Percentiles rank a stretch among this genome's conserved stretches.
phyloP scores from a whole-genome alignment of 1,140 invertebrate genomes.

The Adoxophyes honmai region DNA sequence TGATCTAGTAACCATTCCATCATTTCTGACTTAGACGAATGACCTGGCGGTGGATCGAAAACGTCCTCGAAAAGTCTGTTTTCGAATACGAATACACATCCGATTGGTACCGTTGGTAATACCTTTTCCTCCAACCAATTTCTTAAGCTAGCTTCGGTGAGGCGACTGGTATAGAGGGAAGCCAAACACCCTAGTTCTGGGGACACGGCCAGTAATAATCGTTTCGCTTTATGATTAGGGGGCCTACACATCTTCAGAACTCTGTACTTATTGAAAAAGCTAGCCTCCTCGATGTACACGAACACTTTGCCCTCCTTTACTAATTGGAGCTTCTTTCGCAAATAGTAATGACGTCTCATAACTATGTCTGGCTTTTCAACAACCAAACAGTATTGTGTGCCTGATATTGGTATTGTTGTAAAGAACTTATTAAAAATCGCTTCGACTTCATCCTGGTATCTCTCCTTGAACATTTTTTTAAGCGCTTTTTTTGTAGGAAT shows the following conservation, averaged over 20 bases:
- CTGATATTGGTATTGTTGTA: neutral
- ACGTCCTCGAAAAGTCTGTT: neutral
- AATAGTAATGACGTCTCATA: neutral
- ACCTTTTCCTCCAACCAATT: neutral
- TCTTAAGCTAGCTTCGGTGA: neutral
- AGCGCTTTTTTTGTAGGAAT: neutral
- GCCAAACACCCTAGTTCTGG: neutral
- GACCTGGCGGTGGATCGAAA: neutral
- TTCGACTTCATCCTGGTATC: neutral
- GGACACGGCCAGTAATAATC: neutral
- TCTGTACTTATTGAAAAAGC: no score
- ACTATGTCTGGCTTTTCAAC: slow-evolving; percentile 6
- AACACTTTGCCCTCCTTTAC: no score
- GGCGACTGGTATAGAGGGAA: neutral
- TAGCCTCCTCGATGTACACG: no score
- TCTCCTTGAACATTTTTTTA: no score
- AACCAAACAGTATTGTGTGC: neutral
- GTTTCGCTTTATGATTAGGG: no score
- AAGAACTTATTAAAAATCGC: neutral
- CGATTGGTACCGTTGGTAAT: neutral
- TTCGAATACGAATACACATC: neutral
- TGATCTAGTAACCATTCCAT: neutral
- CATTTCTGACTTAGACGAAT: neutral
- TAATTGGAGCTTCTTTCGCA: neutral
- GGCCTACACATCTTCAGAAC: no score